Percentiles rank a stretch among this genome's conserved stretches.
Conservation (phyloP, 2,888 invertebrate species). For the Pycnomerus fuliginosus region DNA sequence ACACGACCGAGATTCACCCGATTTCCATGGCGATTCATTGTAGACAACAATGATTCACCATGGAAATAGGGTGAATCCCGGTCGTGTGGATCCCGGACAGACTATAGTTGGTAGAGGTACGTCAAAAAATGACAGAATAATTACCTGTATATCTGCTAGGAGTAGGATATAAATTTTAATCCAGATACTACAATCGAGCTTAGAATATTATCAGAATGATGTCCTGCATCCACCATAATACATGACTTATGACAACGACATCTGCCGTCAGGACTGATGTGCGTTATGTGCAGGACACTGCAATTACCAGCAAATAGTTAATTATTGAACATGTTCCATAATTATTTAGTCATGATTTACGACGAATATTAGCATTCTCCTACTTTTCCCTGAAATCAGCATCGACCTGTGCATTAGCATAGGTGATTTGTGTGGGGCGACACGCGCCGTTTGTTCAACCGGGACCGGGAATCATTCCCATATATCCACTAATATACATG, state of each 20-base stretch:
- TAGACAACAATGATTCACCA: too few species aligned
- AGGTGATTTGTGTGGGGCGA: constrained; percentile 32
- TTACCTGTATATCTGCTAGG: too few species aligned
- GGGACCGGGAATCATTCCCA: constrained; percentile 28
- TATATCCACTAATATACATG: constrained; percentile 43
- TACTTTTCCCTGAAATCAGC: too few species aligned
- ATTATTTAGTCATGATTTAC: constrained; percentile 15
- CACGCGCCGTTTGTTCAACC: constrained; percentile 29
- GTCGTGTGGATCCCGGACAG: too few species aligned
- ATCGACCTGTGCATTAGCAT: constrained; percentile 4
- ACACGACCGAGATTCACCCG: too few species aligned
- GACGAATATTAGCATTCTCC: constrained; percentile 2
- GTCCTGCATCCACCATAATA: constrained; percentile 16
- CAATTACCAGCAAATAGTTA: constrained; percentile 23
- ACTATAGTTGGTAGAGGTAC: too few species aligned
- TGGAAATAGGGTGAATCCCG: too few species aligned
- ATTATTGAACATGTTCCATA: constrained; percentile 18
- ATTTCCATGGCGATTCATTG: too few species aligned
- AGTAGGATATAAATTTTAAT: too few species aligned
- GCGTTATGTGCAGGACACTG: constrained; percentile 20
- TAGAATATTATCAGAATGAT: constrained; percentile 17
- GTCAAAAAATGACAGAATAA: too few species aligned
- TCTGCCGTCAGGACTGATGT: constrained; percentile 19
- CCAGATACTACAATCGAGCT: too few species aligned
- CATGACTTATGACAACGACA: constrained; percentile 22